Percentiles rank a stretch among this genome's conserved stretches.
phyloP scores from a whole-genome alignment of 2,113 vertebrate species.

The Cynopterus brachyotis region DNA sequence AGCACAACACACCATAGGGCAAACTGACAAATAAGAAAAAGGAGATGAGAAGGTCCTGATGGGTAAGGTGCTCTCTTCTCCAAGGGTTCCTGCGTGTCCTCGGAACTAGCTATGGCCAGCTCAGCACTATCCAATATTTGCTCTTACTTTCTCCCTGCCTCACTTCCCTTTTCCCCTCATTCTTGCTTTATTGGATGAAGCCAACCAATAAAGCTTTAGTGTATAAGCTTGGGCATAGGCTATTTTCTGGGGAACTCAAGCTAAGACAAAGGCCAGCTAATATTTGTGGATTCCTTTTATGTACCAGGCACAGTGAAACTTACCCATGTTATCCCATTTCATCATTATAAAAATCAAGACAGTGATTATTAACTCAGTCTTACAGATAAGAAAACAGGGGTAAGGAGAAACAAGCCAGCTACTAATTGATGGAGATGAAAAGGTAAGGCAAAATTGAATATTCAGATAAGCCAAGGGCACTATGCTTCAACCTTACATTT shows the following conservation, averaged over 20 bases:
- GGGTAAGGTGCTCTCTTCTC: background rate
- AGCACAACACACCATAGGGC: background rate
- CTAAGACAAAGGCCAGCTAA: background rate
- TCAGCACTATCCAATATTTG: background rate
- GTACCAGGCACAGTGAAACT: background rate
- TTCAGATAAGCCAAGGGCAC: background rate
- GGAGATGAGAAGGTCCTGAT: background rate
- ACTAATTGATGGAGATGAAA: background rate
- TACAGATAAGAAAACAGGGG: background rate
- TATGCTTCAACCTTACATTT: background rate
- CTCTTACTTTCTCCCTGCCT: background rate
- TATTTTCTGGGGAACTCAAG: background rate
- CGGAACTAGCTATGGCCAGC: background rate
- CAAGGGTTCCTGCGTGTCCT: fast-evolving
- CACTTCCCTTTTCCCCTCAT: background rate
- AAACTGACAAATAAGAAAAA: background rate
- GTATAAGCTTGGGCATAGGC: background rate
- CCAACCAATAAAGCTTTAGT: background rate
- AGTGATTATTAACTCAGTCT: background rate
- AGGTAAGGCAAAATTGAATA: background rate
- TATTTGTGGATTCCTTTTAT: background rate
- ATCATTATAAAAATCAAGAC: background rate
- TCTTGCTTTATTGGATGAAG: background rate
- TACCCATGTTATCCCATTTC: background rate
- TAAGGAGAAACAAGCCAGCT: background rate